Conservation (phyloP, 2,797 vertebrate genomes). For the Pempheris klunzingeri region DNA sequence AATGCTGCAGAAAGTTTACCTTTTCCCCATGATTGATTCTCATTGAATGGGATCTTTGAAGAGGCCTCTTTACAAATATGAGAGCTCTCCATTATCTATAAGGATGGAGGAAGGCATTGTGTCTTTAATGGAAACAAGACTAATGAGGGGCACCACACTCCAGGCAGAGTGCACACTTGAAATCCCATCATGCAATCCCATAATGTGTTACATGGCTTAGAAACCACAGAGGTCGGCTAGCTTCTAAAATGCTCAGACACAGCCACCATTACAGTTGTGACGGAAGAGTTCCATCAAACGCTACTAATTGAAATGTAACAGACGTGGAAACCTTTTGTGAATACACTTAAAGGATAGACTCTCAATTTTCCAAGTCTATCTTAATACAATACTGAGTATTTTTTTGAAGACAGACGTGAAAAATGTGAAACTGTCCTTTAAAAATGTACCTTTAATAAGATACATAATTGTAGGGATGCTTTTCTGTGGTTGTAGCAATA, state of each 20-base stretch:
- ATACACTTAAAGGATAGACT: not conserved
- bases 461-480: no score
- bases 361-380: not conserved
- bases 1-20: not conserved
- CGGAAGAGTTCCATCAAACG: not conserved
- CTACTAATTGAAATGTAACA: not conserved
- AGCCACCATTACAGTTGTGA: not conserved
- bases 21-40: constrained; percentile 19
- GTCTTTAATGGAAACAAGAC: constrained; percentile 45
- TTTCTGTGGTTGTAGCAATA: no score
- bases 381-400: not conserved
- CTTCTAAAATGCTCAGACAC: constrained; percentile 17
- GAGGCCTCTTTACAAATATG: constrained; percentile 18
- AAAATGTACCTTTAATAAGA: no score
- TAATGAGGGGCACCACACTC: constrained; percentile 40
- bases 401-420: not conserved
- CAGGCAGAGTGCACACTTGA: constrained; percentile 50
- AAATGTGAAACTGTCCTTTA: not conserved
- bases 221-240: not conserved
- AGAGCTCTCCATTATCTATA: constrained; percentile 40
- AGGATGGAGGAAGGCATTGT: constrained; percentile 33
- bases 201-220: constrained; percentile 31
- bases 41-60: constrained; percentile 16
- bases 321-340: not conserved
- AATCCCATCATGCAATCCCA: constrained; percentile 46